Evolutionary conservation across 2,888 invertebrate species (phyloP), one percentile per base, ranked within the genome.

Genomic region (Lasioglossum villosulum): DNA sequence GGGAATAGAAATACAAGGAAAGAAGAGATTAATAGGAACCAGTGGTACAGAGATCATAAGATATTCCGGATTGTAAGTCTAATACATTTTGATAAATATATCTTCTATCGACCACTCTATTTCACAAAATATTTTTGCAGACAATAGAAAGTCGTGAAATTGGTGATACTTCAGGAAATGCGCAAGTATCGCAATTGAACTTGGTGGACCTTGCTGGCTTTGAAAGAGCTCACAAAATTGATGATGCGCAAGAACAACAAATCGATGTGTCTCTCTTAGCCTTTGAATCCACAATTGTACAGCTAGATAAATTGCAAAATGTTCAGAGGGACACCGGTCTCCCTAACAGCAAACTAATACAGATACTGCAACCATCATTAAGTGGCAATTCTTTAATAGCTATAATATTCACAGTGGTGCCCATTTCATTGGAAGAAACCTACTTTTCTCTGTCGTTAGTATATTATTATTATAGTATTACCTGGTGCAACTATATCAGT

Each of bases 151-250:
- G 97, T 71, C 96, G 97, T 30, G 96, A 96, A 90, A 90, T 93
- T 34, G 92, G 87, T 27, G 96, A 96, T 48, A 95, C 96, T 78
- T 96, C 0, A 94, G 95, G 89, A 96, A 96, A 96, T 27, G 96
- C 97, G 45, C 97, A 97, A 93, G 97, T 98, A 34, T 97, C 98
- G 0, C 97, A 97, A 82, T 95, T 98, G 91, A 98, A 98, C 95
- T 96, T 99, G 23, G 98, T 99, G 0, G 98, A 99, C 95, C 95
- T 99, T 87, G 98, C 98, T 2, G 99, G 98, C 0, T 98, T 98
- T 0, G 98, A 99, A 95, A 96, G 98, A 77, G 97, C 97, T 0
- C 96, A 97, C 1, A 97, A 98, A 94, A 98, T 98, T 0, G 97
- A 97, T 0, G 97, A 97, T 6, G 97, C 96, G 0, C 98, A 99